Evolutionary conservation across 2,797 vertebrate species (phyloP).

Genomic region (Denticeps clupeoides): DNA sequence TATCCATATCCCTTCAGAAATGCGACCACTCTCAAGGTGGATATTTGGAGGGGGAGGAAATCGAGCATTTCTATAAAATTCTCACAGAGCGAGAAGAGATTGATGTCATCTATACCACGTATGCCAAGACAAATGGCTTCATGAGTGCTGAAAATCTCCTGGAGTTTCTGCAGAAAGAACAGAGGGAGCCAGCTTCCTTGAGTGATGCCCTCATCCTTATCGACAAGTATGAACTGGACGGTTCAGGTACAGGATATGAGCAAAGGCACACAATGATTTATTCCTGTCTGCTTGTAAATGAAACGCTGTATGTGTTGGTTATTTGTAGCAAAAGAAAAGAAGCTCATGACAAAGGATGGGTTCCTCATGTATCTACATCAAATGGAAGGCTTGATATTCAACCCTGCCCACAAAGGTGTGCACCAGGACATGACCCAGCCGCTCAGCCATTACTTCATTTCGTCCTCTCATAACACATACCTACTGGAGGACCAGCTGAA

Average conservation of each 20-base stretch:
- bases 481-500: constrained; percentile 87
- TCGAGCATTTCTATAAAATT: constrained; percentile 78
- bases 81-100: constrained; percentile 82
- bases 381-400: constrained; percentile 65
- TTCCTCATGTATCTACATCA: constrained; percentile 85
- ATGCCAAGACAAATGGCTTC: constrained; percentile 48
- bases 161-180: constrained; percentile 69
- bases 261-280: too few relatives aligned
- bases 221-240: constrained; percentile 73
- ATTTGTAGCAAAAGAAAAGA: constrained; percentile 70
- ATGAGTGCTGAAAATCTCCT: constrained; percentile 71
- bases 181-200: constrained; percentile 59
- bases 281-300: not conserved
- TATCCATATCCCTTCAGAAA: constrained; percentile 54
- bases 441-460: constrained; percentile 89
- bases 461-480: constrained; percentile 97
- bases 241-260: constrained; percentile 32
- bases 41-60: constrained; percentile 74
- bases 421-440: constrained; percentile 93
- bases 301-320: constrained; percentile 8
- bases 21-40: constrained; percentile 81
- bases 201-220: constrained; percentile 68
- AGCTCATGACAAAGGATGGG: constrained; percentile 83
- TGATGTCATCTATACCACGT: constrained; percentile 60
- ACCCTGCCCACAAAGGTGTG: constrained; percentile 57